Percentiles rank a stretch among this genome's conserved stretches.
phyloP scores from a whole-genome alignment of 2,113 vertebrate genomes.

The Syrrhaptes paradoxus region DNA sequence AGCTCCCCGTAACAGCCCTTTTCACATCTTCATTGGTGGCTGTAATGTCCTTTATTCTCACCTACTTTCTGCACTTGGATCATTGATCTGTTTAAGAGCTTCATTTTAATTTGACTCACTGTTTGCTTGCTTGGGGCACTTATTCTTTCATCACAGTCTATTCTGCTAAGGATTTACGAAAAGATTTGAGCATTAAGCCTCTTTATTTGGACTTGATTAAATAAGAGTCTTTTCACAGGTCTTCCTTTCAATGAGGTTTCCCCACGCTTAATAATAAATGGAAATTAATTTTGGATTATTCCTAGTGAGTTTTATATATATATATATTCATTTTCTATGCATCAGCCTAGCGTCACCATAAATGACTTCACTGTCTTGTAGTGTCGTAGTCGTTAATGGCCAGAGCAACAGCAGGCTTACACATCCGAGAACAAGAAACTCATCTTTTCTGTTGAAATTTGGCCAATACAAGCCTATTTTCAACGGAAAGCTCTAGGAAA shows the following conservation, averaged over 20 bases:
- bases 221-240: background rate
- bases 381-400: background rate
- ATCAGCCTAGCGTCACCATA: background rate
- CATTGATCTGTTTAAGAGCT: background rate
- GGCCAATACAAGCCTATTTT: background rate
- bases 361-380: background rate
- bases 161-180: constrained; percentile 1
- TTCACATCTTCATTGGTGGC: background rate
- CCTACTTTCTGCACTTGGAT: background rate
- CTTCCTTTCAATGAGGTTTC: background rate
- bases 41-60: background rate
- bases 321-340: background rate
- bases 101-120: background rate
- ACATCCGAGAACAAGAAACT: background rate
- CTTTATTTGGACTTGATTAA: constrained; percentile 28
- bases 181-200: constrained; percentile 23
- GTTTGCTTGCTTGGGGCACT: constrained; percentile 19
- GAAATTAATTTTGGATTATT: constrained; percentile 13
- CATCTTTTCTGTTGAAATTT: background rate
- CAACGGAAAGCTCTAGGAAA: background rate
- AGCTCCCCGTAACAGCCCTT: background rate
- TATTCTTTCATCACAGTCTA: background rate
- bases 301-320: background rate
- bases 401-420: background rate
- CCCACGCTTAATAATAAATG: background rate